phyloP scores from a whole-genome alignment of 23 tunicate species.

The Aplidium turbinatum region DNA sequence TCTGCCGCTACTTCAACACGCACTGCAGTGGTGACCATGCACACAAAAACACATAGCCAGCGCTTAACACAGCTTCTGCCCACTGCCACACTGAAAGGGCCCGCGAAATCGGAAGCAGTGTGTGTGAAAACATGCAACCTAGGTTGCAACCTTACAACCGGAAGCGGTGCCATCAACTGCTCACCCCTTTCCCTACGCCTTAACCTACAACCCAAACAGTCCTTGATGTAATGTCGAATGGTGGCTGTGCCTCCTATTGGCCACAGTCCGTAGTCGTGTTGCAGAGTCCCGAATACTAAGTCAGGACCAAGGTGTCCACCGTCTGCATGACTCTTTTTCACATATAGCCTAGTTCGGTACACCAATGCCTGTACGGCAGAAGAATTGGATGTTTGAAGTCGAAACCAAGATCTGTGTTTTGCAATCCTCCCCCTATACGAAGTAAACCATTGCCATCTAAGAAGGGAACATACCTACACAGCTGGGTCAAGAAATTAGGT shows the following conservation, averaged over 20 bases:
- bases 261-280: not conserved
- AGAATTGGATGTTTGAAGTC: not conserved
- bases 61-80: constrained; percentile 4
- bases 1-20: constrained; percentile 13
- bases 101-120: constrained; percentile 14
- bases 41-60: constrained; percentile 8
- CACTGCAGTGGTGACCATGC: constrained; percentile 2
- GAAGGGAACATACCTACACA: constrained; percentile 1
- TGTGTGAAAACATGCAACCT: constrained; percentile 1
- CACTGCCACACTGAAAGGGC: constrained; percentile 3
- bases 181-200: not conserved
- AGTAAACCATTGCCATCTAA: constrained; percentile 3
- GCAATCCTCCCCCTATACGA: constrained; percentile 3
- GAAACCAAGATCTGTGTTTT: not conserved
- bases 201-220: constrained; percentile 6
- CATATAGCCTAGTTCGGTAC: not conserved
- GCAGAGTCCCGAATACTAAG: constrained; percentile 1
- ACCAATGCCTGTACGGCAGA: constrained; percentile 3
- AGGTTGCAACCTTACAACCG: not conserved
- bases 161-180: constrained; percentile 12
- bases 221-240: not conserved
- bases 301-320: not conserved
- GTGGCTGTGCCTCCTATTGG: not conserved
- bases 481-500: too few relatives aligned
- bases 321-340: not conserved